A percentile compares a stretch with the other conserved stretches of the same genome.
These are phyloP conservation scores for Trinectes maculatus DNA, from an alignment of 2,113 vertebrate species.

Conservation along the genomic window DNA sequence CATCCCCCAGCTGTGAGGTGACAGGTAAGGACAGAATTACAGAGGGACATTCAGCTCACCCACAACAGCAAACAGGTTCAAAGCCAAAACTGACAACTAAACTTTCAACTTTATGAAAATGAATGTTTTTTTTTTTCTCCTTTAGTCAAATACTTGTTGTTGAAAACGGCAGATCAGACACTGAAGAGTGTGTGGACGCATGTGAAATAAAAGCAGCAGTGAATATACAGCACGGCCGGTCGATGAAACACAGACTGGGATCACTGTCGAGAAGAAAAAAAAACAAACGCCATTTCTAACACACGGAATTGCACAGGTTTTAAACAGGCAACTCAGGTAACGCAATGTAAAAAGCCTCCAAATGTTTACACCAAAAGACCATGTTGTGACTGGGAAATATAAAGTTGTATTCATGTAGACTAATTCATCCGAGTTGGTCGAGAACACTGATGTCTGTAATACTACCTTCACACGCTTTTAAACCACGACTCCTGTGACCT, in stretches of 20 bases:
- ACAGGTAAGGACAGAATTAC: conserved; percentile 14
- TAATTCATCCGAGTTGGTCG: too few relatives aligned
- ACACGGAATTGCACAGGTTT: too few relatives aligned
- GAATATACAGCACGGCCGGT: conserved; percentile 12
- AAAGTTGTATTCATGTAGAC: too few relatives aligned
- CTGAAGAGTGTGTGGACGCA: conserved; percentile 28
- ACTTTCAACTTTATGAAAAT: conserved; percentile 5
- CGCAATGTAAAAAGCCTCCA: conserved; percentile 26
- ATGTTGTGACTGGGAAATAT: too few relatives aligned
- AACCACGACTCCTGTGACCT: too few relatives aligned
- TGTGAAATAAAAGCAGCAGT: conserved; percentile 47
- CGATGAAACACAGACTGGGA: too few relatives aligned
- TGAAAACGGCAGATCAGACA: conserved; percentile 62
- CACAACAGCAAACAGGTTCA: conserved; percentile 31
- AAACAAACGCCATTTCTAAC: too few relatives aligned
- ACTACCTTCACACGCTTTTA: not conserved
- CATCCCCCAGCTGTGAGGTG: conserved; percentile 15
- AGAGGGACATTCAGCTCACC: conserved; percentile 38
- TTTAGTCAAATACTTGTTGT: conserved; percentile 32
- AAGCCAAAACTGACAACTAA: conserved; percentile 16
- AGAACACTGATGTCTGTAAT: not conserved
- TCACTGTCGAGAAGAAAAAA: too few relatives aligned
- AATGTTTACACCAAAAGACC: not conserved
- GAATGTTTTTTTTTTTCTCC: conserved; percentile 22
- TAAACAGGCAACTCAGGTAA: conserved; percentile 40